These are phyloP conservation scores for Sebastes nivosus DNA, from an alignment of 2,797 vertebrate species.

Conservation along the genomic window DNA sequence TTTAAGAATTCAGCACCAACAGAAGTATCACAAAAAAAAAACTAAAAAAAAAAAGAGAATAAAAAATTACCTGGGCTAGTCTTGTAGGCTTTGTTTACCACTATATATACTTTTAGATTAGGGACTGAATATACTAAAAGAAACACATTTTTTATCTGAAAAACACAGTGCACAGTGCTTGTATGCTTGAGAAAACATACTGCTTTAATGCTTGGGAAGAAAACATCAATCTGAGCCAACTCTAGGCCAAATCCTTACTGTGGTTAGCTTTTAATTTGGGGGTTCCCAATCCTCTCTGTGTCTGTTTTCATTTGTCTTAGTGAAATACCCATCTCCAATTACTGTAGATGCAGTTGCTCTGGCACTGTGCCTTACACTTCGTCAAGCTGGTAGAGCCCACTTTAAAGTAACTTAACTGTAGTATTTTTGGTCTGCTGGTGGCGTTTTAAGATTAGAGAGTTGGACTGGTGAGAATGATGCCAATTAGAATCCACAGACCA, in stretches of 20 bases:
- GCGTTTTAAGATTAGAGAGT: slow-evolving; percentile 41
- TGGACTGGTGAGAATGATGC: slow-evolving; percentile 19
- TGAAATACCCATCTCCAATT: slow-evolving; percentile 29
- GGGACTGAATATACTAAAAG: neutral
- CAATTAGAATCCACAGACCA: slow-evolving; percentile 18
- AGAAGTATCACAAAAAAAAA: neutral
- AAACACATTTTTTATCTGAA: slow-evolving; percentile 6
- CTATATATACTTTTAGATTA: slow-evolving; percentile 1
- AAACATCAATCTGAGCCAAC: slow-evolving; percentile 15
- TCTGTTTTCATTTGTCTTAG: slow-evolving; percentile 47
- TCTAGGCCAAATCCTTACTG: neutral
- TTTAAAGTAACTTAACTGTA: slow-evolving; percentile 36
- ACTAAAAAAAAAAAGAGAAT: neutral
- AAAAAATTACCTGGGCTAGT: neutral
- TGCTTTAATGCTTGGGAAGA: slow-evolving; percentile 16
- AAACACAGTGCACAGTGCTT: neutral
- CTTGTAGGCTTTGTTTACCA: slow-evolving; percentile 1
- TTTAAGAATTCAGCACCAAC: neutral
- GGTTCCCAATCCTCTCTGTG: slow-evolving; percentile 34
- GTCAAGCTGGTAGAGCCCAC: slow-evolving; percentile 29
- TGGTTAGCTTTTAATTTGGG: slow-evolving; percentile 36
- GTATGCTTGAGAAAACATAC: slow-evolving; percentile 19
- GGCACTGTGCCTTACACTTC: slow-evolving; percentile 33
- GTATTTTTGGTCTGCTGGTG: slow-evolving; percentile 24
- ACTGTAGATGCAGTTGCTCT: slow-evolving; percentile 39